These are phyloP conservation scores for Xylophagus ater DNA, from an alignment of 2,888 invertebrate species.

Conservation along the genomic window DNA sequence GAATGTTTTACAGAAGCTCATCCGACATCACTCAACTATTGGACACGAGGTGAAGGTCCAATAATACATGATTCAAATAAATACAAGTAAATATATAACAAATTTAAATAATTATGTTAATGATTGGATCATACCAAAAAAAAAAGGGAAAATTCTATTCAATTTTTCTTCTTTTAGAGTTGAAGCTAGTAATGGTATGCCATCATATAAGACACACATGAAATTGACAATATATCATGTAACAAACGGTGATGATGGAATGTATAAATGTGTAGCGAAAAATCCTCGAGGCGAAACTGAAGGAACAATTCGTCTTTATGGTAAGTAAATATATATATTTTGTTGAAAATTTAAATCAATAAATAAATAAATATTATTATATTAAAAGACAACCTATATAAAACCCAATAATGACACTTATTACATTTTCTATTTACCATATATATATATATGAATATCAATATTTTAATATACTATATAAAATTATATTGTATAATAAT, in stretches of 20 bases:
- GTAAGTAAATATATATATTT: too few species aligned
- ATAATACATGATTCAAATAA: slow-evolving; percentile 81
- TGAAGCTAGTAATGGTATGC: slow-evolving; percentile 56
- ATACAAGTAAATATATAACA: slow-evolving; percentile 48
- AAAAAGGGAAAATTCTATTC: neutral
- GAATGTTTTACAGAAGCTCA: slow-evolving; percentile 90
- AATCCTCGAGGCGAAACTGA: slow-evolving; percentile 85
- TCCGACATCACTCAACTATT: slow-evolving; percentile 81
- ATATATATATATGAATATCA: too few species aligned
- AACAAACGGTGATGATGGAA: slow-evolving; percentile 69
- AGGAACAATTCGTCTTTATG: slow-evolving; percentile 76
- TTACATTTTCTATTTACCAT: too few species aligned
- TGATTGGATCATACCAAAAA: neutral
- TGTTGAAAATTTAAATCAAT: too few species aligned
- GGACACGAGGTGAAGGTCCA: slow-evolving; percentile 77
- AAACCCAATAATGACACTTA: too few species aligned
- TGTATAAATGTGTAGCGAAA: slow-evolving; percentile 73
- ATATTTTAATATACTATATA: too few species aligned
- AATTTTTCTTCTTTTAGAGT: slow-evolving; percentile 25
- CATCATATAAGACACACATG: slow-evolving; percentile 81
- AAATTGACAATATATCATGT: slow-evolving; percentile 68
- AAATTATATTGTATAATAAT: too few species aligned
- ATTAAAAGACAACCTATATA: too few species aligned
- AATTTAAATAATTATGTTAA: neutral
- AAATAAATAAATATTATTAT: too few species aligned